A percentile compares a stretch with the other conserved stretches of the same genome.
phyloP scores from a whole-genome alignment of 2,888 invertebrate species.

The Chelonus formosanus region DNA sequence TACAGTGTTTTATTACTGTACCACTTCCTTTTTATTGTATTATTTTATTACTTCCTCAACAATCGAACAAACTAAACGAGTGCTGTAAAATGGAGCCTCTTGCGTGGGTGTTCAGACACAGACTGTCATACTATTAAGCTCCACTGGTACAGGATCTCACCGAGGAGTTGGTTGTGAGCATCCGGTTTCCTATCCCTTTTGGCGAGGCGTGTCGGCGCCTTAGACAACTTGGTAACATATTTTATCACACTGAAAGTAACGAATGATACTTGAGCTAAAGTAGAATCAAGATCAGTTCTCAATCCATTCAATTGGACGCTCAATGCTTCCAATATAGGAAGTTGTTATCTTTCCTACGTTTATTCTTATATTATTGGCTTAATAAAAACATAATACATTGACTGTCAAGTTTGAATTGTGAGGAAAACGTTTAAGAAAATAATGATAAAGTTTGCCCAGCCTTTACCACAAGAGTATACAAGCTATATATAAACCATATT shows the following conservation, averaged over 20 bases:
- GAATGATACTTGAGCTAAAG: constrained; percentile 46
- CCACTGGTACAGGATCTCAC: constrained; percentile 7
- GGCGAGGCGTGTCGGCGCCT: constrained; percentile 18
- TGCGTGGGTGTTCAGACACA: constrained; percentile 37
- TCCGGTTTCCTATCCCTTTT: constrained; percentile 35
- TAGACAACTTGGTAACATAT: constrained; percentile 5
- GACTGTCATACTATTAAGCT: constrained; percentile 26
- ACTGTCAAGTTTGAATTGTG: no score
- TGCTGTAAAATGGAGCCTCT: constrained; percentile 1
- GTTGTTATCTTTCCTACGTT: not conserved
- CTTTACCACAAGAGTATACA: no score
- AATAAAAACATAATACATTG: no score
- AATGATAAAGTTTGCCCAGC: no score
- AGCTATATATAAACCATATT: no score
- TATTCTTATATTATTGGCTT: no score
- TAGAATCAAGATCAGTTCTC: no score
- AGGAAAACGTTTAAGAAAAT: no score
- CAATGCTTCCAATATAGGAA: no score
- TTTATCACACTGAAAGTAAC: constrained; percentile 47
- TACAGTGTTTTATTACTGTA: no score
- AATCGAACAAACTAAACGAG: constrained; percentile 8
- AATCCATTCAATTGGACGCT: no score
- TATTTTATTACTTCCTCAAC: constrained; percentile 1
- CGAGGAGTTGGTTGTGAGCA: constrained; percentile 17
- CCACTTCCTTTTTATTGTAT: not conserved